Base-by-base conservation (phyloP, 2,113 vertebrate genomes). In the Xiphophorus maculatus region DNA sequence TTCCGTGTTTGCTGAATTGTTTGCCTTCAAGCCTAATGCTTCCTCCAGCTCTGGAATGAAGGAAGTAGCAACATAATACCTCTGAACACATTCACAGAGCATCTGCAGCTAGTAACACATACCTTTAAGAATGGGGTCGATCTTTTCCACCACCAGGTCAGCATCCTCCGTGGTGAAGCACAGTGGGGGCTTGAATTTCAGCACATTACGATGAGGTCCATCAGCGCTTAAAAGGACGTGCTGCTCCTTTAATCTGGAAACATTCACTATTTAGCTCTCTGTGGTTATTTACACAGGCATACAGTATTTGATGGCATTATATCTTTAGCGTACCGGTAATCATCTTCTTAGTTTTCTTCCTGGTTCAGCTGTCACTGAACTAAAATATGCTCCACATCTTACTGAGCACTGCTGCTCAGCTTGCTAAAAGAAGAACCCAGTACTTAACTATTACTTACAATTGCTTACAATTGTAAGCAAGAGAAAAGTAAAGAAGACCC, bases 181-280 rank as follows among this genome's bases (percentile, higher is more conserved):
- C 96, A 99, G 93, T 0, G 98, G 98, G 1, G 98, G 98, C 67
- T 99, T 99, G 76, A 99, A 96, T 90, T 99, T 99, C 4, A 99
- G 93, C 61, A 99, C 95, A 2, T 99, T 99, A 83, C 96, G 95
- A 32, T 97, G 92, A 35, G 98, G 98, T 13, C 98, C 98, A 1
- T 99, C 98, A 0, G 96, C 96, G 80, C 97, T 99, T 11, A 99
- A 94, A 9, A 99, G 95, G 68, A 99, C 94, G 10, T 82, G 75
- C 67, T 87, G 90, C 60, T 98, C 95, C 86, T 98, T 99, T 71
- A 99, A 93, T 87, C 98, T 99, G 83, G 19, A 13, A 51, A 28
- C 19, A 67, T 66, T 76, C 13, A 27, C 0, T 0, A 11, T 17
- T 63, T 22, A 32, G 2, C 12, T 29, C 29, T 9, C 22, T 54